Conservation (phyloP, 2,888 invertebrate genomes). For the Pomacea canaliculata region DNA sequence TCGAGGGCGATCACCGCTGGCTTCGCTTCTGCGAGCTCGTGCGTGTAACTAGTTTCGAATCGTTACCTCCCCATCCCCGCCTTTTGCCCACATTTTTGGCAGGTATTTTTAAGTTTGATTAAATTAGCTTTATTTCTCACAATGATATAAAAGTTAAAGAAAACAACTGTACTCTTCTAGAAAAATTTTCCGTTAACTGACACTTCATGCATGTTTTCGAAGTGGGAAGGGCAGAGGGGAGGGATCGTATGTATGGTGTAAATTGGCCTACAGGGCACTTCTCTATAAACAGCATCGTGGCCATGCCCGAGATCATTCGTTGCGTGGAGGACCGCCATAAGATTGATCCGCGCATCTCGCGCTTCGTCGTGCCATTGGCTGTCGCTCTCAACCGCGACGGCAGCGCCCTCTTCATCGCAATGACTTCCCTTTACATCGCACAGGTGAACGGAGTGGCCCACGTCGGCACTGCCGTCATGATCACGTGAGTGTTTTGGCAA, state of each 20-base stretch:
- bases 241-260: too few species aligned
- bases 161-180: too few species aligned
- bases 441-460: slow-evolving; percentile 43
- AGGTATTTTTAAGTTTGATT: too few species aligned
- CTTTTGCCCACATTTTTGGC: too few species aligned
- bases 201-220: too few species aligned
- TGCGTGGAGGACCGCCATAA: slow-evolving; percentile 50
- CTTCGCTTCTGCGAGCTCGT: slow-evolving; percentile 59
- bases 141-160: too few species aligned
- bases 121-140: too few species aligned
- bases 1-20: slow-evolving; percentile 50
- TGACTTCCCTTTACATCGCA: slow-evolving; percentile 54
- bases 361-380: slow-evolving; percentile 58
- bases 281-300: not conserved
- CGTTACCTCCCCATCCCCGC: not conserved
- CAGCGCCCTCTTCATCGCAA: slow-evolving; percentile 56
- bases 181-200: too few species aligned
- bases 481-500: slow-evolving; percentile 44
- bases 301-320: slow-evolving; percentile 54
- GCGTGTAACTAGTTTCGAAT: slow-evolving; percentile 34
- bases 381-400: slow-evolving; percentile 63
- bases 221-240: too few species aligned
- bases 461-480: slow-evolving; percentile 41
- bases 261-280: too few species aligned
- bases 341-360: slow-evolving; percentile 52